Evolutionary conservation across 2,888 invertebrate species (phyloP).

Genomic region (Ennomos erosarius): DNA sequence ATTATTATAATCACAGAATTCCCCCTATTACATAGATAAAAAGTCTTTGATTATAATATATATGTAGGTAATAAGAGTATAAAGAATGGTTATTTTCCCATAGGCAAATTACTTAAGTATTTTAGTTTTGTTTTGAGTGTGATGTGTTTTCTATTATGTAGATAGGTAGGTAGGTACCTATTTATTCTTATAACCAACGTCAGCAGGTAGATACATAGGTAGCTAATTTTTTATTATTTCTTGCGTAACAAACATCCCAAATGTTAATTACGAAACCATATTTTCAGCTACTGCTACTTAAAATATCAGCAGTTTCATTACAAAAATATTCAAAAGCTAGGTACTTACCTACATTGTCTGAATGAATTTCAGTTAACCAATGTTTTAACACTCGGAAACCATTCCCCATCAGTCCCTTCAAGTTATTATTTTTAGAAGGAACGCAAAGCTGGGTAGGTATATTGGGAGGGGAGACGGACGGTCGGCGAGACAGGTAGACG

Average conservation of each 20-base stretch:
- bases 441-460: slow-evolving; percentile 10
- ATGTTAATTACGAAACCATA: slow-evolving; percentile 9
- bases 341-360: neutral
- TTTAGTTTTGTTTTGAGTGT: no score
- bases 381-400: slow-evolving; percentile 8
- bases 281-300: neutral
- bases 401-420: slow-evolving; percentile 17
- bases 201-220: no score
- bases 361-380: slow-evolving; percentile 6
- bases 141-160: no score
- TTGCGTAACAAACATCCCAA: neutral
- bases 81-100: no score
- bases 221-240: neutral
- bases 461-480: slow-evolving; percentile 12
- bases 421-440: slow-evolving; percentile 30
- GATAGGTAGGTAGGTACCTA: no score
- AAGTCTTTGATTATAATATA: no score
- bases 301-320: slow-evolving; percentile 1
- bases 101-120: no score
- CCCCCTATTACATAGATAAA: no score
- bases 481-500: slow-evolving; percentile 28
- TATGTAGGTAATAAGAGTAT: no score
- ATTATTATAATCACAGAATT: no score
- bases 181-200: no score
- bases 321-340: neutral